phyloP scores from a whole-genome alignment of 2,113 vertebrate genomes.

The Ceuthmochares aereus region DNA sequence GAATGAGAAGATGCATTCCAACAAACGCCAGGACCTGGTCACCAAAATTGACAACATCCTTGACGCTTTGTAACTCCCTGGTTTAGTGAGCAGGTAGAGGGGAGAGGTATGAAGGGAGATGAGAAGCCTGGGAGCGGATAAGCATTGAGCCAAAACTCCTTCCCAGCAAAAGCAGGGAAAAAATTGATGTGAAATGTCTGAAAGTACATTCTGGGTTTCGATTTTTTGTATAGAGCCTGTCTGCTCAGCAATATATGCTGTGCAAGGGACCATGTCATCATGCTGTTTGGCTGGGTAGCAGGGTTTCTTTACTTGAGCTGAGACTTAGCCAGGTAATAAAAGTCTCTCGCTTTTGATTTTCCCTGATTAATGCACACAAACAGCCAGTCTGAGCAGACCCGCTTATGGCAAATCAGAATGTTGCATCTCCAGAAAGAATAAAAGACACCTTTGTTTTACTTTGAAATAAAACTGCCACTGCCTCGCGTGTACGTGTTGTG shows the following conservation, averaged over 20 bases:
- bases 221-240: constrained; percentile 9
- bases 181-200: not conserved
- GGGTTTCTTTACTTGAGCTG: not conserved
- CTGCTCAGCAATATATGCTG: not conserved
- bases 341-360: not conserved
- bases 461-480: constrained; percentile 3
- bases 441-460: constrained; percentile 56
- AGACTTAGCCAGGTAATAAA: not conserved
- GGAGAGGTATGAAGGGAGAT: constrained; percentile 67
- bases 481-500: not conserved
- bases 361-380: not conserved
- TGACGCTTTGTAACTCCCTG: constrained; percentile 84
- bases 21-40: constrained; percentile 92
- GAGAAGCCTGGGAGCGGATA: constrained; percentile 60
- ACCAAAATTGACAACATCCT: constrained; percentile 94
- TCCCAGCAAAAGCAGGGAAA: not conserved
- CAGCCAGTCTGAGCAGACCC: not conserved
- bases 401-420: not conserved
- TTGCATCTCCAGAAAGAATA: constrained; percentile 19
- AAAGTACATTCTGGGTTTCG: not conserved
- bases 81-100: not conserved
- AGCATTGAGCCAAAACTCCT: constrained; percentile 34
- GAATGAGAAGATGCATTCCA: constrained; percentile 88
- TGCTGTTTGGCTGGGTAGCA: not conserved
- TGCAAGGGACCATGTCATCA: not conserved